A percentile compares a stretch with the other conserved stretches of the same genome.
These are phyloP conservation scores for Suncus etruscus DNA, from an alignment of 2,113 vertebrate genomes.

Conservation along the genomic window DNA sequence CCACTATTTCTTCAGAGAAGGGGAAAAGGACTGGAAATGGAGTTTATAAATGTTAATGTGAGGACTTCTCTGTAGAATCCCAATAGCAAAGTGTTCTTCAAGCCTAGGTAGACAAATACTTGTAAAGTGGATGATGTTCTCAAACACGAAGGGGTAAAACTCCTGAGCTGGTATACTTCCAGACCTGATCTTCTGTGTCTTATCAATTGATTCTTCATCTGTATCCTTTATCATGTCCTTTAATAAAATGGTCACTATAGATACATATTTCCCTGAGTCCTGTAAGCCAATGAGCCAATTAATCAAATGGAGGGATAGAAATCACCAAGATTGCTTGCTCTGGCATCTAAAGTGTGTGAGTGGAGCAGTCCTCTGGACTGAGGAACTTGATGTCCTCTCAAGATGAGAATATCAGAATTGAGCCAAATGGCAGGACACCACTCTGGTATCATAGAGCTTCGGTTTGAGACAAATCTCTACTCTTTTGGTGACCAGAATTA, in stretches of 20 bases:
- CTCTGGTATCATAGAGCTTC: background rate
- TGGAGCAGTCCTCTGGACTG: background rate
- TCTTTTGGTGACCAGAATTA: background rate
- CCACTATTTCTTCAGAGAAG: background rate
- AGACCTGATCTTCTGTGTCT: background rate
- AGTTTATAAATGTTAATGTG: background rate
- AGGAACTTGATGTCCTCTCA: background rate
- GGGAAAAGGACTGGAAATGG: background rate
- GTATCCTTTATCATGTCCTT: background rate
- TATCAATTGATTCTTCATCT: background rate
- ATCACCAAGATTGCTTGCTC: too few relatives aligned
- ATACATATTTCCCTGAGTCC: background rate
- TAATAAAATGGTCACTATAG: background rate
- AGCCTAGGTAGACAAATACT: background rate
- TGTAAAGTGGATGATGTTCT: background rate
- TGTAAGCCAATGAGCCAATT: background rate
- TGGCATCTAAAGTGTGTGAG: background rate
- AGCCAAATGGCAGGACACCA: background rate
- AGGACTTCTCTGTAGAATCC: background rate
- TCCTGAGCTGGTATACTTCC: background rate
- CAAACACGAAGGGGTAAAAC: background rate
- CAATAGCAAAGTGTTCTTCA: background rate
- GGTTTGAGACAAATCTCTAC: background rate
- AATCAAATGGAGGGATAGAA: background rate
- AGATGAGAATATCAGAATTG: background rate